Base-by-base conservation (phyloP, 2,113 vertebrate species). In the Jaculus jaculus region DNA sequence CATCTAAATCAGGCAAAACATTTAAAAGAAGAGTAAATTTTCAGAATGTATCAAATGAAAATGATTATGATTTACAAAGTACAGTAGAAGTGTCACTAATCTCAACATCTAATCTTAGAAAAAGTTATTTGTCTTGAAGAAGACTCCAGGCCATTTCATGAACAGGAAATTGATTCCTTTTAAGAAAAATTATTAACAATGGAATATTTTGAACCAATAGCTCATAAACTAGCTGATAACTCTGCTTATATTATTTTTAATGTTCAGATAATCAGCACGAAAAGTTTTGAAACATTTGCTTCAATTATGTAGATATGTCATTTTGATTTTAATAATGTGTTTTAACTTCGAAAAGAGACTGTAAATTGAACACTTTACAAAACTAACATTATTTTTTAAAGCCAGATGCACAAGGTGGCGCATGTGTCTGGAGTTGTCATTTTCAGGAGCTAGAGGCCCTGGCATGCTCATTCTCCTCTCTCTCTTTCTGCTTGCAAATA, bases 261-360 rank as follows among this genome's bases (percentile, higher is more conserved):
- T 90, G 69, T 75, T 80, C 9, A 90, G 66, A 84, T 94, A 90
- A 42, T 68, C n/a, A 87, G 24, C 15, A 83, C 47, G 78, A 66
- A 12, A 77, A 47, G 5, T 71, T 93, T 82, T 86, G 26, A 84
- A 65, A 47, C 24, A 32, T 61, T 81, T 80, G 2, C 42, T 81
- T 85, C 58, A 95, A 72, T 90, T 86, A 74, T 79, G 63, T 16
- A 90, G 4, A 89, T 16, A 26, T n/a, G 54, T 75, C 21, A 72
- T 81, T 71, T 87, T 77, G 61, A 94, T 86, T 96, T 90, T 94
- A 32, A 91, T 42, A 54, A 73, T 60, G 17, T 87, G 72, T 73
- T 96, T 94, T 68, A 78, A 73, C 61, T 92, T 94, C 93, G 11
- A 58, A 89, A 89, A 60, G 39, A 82, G 16, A 30, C 93, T 85